Percentiles rank a stretch among this genome's conserved stretches.
phyloP scores from a whole-genome alignment of 2,888 invertebrate genomes.

The Adelphocoris suturalis region DNA sequence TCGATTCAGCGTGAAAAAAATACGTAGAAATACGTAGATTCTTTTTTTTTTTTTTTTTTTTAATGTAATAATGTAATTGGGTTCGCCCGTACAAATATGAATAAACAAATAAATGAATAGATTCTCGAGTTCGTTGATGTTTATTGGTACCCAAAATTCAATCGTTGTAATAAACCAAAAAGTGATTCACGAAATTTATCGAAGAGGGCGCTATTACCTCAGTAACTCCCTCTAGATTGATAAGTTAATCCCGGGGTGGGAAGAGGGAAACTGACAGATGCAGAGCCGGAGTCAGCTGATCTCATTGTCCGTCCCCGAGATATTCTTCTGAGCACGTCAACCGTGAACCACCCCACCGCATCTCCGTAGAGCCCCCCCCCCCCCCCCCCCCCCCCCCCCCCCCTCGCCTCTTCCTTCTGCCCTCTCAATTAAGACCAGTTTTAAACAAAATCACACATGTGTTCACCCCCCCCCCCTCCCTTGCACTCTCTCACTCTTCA shows the following conservation, averaged over 20 bases:
- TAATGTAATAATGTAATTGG: too few species aligned
- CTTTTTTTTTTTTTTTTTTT: too few species aligned
- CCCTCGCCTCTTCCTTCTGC: conserved; percentile 39
- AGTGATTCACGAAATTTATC: neutral
- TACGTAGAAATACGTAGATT: too few species aligned
- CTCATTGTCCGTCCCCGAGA: conserved; percentile 72
- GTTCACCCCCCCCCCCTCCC: conserved; percentile 28
- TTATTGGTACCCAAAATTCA: too few species aligned
- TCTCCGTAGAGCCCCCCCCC: conserved; percentile 22
- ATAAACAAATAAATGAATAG: too few species aligned
- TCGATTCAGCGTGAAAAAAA: too few species aligned
- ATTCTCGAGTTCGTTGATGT: too few species aligned
- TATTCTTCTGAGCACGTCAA: conserved; percentile 70
- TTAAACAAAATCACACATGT: conserved; percentile 75
- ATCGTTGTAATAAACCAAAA: neutral
- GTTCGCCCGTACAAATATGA: too few species aligned
- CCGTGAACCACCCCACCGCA: conserved; percentile 62
- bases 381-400: neutral
- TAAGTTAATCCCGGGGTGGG: conserved; percentile 73
- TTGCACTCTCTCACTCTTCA: neutral
- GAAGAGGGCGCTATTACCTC: conserved; percentile 7
- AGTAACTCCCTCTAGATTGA: conserved; percentile 70
- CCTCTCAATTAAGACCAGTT: conserved; percentile 74
- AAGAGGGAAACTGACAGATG: conserved; percentile 68
- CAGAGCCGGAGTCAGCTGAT: conserved; percentile 72